Conservation (phyloP, 2,113 vertebrate species). For the Pitta sordida region DNA sequence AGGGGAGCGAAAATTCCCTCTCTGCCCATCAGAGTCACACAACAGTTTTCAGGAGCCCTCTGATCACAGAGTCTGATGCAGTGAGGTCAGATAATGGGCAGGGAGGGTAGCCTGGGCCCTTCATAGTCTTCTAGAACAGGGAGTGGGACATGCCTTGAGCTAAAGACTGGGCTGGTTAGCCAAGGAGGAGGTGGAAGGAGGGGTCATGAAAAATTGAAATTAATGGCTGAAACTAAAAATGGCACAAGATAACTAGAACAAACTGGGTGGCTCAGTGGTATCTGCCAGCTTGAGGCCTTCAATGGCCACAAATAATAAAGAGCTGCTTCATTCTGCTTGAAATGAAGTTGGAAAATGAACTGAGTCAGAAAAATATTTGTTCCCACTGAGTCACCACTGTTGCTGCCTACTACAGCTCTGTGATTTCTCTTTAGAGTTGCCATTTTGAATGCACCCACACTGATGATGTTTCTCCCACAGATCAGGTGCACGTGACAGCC, state of each 20-base stretch:
- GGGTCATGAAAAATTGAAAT: neutral
- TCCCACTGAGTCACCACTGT: neutral
- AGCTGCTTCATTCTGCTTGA: neutral
- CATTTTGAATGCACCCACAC: neutral
- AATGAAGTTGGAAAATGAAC: neutral
- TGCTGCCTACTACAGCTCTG: neutral
- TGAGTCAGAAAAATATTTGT: neutral
- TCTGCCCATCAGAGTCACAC: neutral
- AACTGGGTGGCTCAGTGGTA: neutral
- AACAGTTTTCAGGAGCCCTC: neutral
- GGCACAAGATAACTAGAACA: neutral
- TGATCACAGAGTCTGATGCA: neutral
- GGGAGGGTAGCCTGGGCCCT: rapidly evolving
- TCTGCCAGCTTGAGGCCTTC: neutral
- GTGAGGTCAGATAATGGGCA: neutral
- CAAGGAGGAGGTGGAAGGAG: neutral
- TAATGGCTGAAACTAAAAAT: neutral
- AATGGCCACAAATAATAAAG: neutral
- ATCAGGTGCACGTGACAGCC: neutral
- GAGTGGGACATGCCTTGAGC: neutral
- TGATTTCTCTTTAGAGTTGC: neutral
- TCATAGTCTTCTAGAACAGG: neutral
- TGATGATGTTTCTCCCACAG: neutral
- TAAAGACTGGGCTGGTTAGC: neutral
- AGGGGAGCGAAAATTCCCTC: neutral